A percentile compares a stretch with the other conserved stretches of the same genome.
Conservation (phyloP, 2,113 vertebrate species). For the Crotalus viridis region DNA sequence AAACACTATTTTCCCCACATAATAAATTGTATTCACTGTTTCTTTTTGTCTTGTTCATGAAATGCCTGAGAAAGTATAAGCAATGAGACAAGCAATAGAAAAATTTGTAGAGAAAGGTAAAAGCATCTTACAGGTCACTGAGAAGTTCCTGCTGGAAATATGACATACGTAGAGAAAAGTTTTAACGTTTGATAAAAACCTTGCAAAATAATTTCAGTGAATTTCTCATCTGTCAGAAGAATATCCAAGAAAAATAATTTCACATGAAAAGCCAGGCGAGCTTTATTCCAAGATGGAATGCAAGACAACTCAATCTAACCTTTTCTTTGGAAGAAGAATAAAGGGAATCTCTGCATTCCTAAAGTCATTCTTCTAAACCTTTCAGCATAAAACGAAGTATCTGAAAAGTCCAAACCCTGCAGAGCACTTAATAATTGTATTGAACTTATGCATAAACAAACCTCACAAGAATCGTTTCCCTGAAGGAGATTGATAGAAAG, state of each 20-base stretch:
- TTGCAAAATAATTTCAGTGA: neutral
- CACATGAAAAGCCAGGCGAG: conserved; percentile 1
- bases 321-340: conserved; percentile 39
- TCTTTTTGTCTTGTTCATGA: neutral
- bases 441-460: conserved; percentile 14
- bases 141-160: conserved; percentile 43
- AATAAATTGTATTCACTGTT: neutral
- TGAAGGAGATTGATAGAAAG: conserved; percentile 19
- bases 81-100: neutral
- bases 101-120: neutral
- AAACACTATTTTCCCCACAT: no score
- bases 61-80: neutral
- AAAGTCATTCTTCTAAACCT: conserved; percentile 20
- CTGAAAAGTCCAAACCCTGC: conserved; percentile 10
- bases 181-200: neutral
- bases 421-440: neutral
- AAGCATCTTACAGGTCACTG: conserved; percentile 22
- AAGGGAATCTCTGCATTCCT: conserved; percentile 11
- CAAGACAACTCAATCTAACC: fast-evolving
- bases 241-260: conserved; percentile 10
- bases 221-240: conserved; percentile 23
- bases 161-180: conserved; percentile 27
- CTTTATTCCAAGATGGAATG: neutral
- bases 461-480: conserved; percentile 14
- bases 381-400: neutral